phyloP scores from a whole-genome alignment of 2,113 vertebrate genomes.

The Chaetodon auriga region DNA sequence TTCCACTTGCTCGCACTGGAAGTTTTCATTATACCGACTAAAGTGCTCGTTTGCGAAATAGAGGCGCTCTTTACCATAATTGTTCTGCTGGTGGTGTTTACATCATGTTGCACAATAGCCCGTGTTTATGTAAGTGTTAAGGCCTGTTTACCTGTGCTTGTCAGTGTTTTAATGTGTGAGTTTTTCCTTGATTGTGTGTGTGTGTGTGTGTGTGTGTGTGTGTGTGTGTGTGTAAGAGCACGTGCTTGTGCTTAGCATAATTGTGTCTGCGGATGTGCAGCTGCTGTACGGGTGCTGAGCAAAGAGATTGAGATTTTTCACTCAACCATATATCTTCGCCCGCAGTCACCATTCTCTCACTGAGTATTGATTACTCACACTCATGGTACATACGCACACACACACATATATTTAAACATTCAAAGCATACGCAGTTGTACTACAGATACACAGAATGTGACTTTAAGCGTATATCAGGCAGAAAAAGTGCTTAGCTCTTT shows the following conservation, averaged over 20 bases:
- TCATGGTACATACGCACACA: background rate
- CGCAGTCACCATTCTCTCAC: conserved; percentile 48
- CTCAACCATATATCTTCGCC: conserved; percentile 70
- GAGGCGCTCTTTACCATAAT: conserved; percentile 69
- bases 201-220: background rate
- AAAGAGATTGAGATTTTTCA: conserved; percentile 71
- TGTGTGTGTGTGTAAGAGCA: conserved; percentile 1
- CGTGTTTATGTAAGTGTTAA: conserved; percentile 39
- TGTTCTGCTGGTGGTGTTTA: conserved; percentile 57
- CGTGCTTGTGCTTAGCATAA: conserved; percentile 54
- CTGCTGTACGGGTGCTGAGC: conserved; percentile 50
- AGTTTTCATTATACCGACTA: conserved; percentile 72
- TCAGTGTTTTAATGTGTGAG: conserved; percentile 14
- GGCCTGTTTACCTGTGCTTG: conserved; percentile 54
- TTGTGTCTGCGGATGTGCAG: conserved; percentile 55
- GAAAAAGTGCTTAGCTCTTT: conserved; percentile 32
- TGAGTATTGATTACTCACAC: conserved; percentile 66
- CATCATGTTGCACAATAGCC: conserved; percentile 40
- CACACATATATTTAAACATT: conserved; percentile 10
- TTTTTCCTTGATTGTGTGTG: conserved; percentile 1
- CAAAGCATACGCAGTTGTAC: conserved; percentile 12
- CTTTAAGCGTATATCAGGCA: conserved; percentile 16
- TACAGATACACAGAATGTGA: conserved; percentile 2
- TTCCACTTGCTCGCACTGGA: conserved; percentile 57
- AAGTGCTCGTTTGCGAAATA: conserved; percentile 68